phyloP scores from a whole-genome alignment of 2,888 invertebrate species.

The Torymus aiolomorphi region DNA sequence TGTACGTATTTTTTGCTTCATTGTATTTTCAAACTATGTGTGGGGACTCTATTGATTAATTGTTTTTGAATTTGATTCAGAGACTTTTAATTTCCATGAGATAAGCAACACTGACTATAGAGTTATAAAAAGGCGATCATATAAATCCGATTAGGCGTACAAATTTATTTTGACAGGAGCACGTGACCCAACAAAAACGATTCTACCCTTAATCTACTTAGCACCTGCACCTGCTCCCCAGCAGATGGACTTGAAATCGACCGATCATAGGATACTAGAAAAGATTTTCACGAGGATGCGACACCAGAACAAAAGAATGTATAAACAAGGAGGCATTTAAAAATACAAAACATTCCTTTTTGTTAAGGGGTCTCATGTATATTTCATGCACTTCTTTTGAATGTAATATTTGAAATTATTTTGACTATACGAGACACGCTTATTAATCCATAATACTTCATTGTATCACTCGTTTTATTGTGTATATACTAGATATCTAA shows the following conservation, averaged over 20 bases:
- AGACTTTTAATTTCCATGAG: slow-evolving; percentile 15
- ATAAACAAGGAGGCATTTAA: slow-evolving; percentile 39
- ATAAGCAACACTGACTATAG: slow-evolving; percentile 19
- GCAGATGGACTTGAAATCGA: slow-evolving; percentile 56
- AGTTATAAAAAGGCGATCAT: slow-evolving; percentile 59
- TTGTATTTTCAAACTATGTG: too few species aligned
- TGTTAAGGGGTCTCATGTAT: slow-evolving; percentile 9
- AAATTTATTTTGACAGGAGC: slow-evolving; percentile 74
- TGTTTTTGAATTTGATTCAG: slow-evolving; percentile 18
- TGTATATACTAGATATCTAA: neutral
- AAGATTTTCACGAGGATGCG: slow-evolving; percentile 49
- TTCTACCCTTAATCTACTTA: slow-evolving; percentile 67
- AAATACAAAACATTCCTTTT: slow-evolving; percentile 31
- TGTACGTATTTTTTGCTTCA: too few species aligned
- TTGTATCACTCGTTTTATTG: too few species aligned
- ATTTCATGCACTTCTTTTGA: slow-evolving; percentile 7
- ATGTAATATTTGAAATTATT: too few species aligned
- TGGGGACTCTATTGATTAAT: too few species aligned
- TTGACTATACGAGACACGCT: too few species aligned
- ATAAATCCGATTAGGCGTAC: slow-evolving; percentile 68
- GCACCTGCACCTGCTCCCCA: slow-evolving; percentile 64
- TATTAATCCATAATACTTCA: too few species aligned
- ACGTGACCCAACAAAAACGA: slow-evolving; percentile 75
- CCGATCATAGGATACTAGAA: slow-evolving; percentile 40
- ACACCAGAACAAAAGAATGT: slow-evolving; percentile 47